Conservation (phyloP, 2,113 vertebrate genomes). For the Pholis gunnellus region DNA sequence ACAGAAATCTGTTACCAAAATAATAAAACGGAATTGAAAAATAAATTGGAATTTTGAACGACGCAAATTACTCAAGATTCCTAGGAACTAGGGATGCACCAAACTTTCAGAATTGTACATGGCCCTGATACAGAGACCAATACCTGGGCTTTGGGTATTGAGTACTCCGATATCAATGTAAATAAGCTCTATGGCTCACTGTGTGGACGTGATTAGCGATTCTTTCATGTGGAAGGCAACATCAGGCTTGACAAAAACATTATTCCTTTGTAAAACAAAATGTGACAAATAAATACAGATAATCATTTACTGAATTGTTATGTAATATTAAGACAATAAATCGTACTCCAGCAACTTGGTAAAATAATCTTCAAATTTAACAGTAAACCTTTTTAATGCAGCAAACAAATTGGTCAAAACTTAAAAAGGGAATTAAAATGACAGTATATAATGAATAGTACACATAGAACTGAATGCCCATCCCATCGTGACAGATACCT, state of each 20-base stretch:
- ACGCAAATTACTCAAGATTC: not conserved
- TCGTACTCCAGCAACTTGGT: not conserved
- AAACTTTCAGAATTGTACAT: not conserved
- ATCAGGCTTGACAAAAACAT: not conserved
- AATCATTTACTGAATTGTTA: not conserved
- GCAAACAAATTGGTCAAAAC: too few species aligned
- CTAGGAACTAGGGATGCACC: not conserved
- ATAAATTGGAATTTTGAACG: not conserved
- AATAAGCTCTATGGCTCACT: not conserved
- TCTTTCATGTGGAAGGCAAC: not conserved
- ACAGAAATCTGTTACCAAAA: not conserved
- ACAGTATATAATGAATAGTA: not conserved
- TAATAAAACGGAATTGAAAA: not conserved
- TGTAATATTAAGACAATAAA: not conserved
- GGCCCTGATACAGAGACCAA: not conserved
- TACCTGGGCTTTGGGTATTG: not conserved
- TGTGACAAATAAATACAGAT: too few species aligned
- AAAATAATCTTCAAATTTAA: not conserved
- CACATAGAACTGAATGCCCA: not conserved
- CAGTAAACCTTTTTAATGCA: not conserved
- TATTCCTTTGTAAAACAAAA: not conserved
- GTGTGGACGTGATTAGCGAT: not conserved
- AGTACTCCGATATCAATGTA: not conserved
- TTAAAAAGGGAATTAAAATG: not conserved
- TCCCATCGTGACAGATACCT: not conserved